Conservation (phyloP, 2,888 invertebrate species). For the Biston betularia region DNA sequence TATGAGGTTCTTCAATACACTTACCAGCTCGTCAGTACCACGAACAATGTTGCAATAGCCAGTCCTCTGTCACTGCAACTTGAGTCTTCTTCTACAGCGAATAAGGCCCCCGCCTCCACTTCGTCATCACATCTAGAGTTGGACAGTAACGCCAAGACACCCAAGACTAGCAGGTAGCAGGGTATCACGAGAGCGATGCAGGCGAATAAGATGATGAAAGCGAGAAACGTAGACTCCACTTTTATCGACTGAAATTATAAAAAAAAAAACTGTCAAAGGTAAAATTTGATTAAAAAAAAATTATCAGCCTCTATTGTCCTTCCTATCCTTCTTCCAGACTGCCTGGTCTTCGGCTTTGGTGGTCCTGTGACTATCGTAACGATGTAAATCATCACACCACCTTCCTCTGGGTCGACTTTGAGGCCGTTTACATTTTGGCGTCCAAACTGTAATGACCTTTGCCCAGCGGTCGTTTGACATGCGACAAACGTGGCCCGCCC, state of each 20-base stretch:
- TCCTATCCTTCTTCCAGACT: no score
- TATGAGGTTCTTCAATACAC: slow-evolving; percentile 43
- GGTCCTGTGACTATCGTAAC: no score
- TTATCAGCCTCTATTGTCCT: no score
- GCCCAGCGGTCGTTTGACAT: no score
- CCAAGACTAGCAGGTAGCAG: slow-evolving; percentile 78
- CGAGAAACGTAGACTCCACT: slow-evolving; percentile 90
- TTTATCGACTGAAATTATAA: slow-evolving; percentile 87
- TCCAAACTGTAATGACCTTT: no score
- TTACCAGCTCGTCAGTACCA: slow-evolving; percentile 79
- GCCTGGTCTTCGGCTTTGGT: no score
- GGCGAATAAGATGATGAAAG: slow-evolving; percentile 87
- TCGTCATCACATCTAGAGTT: slow-evolving; percentile 71
- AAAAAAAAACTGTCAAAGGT: background rate
- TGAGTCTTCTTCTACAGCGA: slow-evolving; percentile 68
- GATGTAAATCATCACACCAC: no score
- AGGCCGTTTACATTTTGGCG: no score
- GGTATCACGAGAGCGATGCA: slow-evolving; percentile 89
- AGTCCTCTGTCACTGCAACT: slow-evolving; percentile 75
- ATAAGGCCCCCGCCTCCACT: slow-evolving; percentile 75
- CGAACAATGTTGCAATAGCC: slow-evolving; percentile 69
- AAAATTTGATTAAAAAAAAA: no score
- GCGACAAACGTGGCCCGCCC: no score
- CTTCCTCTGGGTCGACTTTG: no score
- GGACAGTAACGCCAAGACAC: slow-evolving; percentile 83